Evolutionary conservation across 2,113 vertebrate genomes (phyloP).

Genomic region (Nymphicus hollandicus): DNA sequence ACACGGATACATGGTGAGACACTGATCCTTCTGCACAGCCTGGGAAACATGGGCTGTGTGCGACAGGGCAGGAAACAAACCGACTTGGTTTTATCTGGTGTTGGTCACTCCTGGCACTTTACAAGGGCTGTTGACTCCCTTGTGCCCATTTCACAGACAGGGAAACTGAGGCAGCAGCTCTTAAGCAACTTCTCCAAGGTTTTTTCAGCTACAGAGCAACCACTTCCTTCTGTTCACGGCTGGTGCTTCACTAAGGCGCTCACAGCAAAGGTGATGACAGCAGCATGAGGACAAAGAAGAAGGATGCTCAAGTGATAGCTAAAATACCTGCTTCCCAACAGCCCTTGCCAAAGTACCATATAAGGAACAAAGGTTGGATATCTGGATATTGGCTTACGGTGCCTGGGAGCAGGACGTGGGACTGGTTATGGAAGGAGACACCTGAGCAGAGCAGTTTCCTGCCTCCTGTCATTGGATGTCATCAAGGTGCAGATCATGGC

Average conservation of each 20-base stretch:
- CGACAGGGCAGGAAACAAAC: not conserved
- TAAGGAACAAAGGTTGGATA: not conserved
- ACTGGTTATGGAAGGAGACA: not conserved
- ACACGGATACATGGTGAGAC: rapidly evolving
- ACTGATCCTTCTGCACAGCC: not conserved
- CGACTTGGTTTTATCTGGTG: not conserved
- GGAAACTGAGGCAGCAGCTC: not conserved
- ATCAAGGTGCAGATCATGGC: not conserved
- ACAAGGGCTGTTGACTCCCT: not conserved
- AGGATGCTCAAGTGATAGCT: not conserved
- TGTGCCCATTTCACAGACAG: not conserved
- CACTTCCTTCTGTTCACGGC: not conserved
- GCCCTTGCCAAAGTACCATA: not conserved
- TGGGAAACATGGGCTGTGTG: rapidly evolving
- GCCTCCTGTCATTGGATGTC: not conserved
- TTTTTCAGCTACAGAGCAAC: not conserved
- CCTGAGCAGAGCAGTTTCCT: not conserved
- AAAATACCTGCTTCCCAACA: not conserved
- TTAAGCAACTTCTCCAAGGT: not conserved
- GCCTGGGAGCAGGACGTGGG: not conserved
- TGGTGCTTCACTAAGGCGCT: not conserved
- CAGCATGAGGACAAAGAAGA: rapidly evolving
- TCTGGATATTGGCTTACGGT: not conserved
- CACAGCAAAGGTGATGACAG: not conserved
- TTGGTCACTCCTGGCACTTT: not conserved